A percentile compares a stretch with the other conserved stretches of the same genome.
Evolutionary conservation across 2,797 vertebrate species (phyloP).

Genomic region (Strix occidentalis): DNA sequence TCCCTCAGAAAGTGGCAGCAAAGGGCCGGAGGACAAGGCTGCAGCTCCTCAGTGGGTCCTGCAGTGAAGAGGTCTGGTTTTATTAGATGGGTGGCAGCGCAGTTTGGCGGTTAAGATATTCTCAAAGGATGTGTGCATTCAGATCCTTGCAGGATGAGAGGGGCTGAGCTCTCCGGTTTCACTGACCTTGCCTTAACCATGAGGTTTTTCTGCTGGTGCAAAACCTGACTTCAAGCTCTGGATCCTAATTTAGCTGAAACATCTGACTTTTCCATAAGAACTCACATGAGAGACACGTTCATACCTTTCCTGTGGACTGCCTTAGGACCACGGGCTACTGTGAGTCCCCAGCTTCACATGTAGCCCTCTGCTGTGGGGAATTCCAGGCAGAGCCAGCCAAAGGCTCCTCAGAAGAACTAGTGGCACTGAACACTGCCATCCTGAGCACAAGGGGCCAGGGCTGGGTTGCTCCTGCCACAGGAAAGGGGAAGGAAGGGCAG

Average conservation of each 20-base stretch:
- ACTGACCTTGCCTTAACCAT: neutral
- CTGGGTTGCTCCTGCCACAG: neutral
- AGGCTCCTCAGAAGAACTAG: neutral
- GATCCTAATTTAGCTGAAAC: neutral
- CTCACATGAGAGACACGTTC: neutral
- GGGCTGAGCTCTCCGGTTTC: accelerated
- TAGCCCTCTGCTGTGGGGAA: neutral
- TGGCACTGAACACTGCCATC: neutral
- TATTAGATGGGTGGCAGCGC: neutral
- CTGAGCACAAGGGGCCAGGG: neutral
- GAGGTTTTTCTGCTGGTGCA: neutral
- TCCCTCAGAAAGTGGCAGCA: neutral
- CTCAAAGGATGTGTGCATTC: neutral
- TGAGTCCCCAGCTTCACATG: neutral
- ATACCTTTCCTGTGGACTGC: neutral
- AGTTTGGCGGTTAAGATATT: neutral
- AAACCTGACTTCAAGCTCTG: neutral
- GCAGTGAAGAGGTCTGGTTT: neutral
- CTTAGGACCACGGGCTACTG: neutral
- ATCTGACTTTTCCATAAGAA: neutral
- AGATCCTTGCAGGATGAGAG: neutral
- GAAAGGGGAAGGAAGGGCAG: slow-evolving; percentile 63
- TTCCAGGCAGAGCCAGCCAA: neutral
- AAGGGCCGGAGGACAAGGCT: neutral
- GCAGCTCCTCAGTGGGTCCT: neutral